phyloP scores from a whole-genome alignment of 2,888 invertebrate genomes.

The Luperina testacea region DNA sequence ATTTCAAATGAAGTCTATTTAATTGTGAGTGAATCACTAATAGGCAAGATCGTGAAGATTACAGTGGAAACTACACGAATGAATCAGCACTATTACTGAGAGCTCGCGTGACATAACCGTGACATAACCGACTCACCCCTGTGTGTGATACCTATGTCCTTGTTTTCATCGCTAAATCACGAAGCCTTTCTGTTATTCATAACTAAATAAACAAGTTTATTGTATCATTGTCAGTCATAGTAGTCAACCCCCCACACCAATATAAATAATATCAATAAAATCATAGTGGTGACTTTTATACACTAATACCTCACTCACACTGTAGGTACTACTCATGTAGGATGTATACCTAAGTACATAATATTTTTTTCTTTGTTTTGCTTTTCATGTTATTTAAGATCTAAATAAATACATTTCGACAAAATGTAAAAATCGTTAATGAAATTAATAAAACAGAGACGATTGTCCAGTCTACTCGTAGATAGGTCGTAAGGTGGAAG shows the following conservation, averaged over 20 bases:
- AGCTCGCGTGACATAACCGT: constrained; percentile 14
- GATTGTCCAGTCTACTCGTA: not conserved
- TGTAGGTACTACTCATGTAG: no score
- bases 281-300: not conserved
- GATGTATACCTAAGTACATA: no score
- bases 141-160: not conserved
- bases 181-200: not conserved
- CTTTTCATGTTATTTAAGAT: no score
- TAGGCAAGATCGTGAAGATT: constrained; percentile 18
- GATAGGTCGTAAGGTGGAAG: not conserved
- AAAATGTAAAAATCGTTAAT: no score
- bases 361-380: no score
- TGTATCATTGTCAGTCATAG: not conserved
- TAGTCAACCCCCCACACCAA: no score
- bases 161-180: not conserved
- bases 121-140: constrained; percentile 9
- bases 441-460: no score
- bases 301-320: no score
- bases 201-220: not conserved
- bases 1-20: not conserved
- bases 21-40: constrained; percentile 32
- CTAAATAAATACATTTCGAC: no score
- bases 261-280: no score
- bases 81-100: constrained; percentile 11
- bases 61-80: constrained; percentile 17